phyloP scores from a whole-genome alignment of 2,113 vertebrate genomes.

The Morone chrysops region DNA sequence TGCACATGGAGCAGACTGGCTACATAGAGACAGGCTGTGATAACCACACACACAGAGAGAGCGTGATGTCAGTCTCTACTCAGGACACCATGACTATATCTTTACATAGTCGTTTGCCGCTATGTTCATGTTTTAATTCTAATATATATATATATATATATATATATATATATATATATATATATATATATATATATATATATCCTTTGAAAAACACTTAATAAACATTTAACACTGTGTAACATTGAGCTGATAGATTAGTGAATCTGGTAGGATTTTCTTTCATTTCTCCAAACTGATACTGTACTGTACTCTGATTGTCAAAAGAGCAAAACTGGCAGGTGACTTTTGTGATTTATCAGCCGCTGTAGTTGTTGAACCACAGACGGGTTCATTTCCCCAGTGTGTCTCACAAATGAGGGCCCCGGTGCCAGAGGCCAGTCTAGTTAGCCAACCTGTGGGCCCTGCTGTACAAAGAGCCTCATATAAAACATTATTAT shows the following conservation, averaged over 20 bases:
- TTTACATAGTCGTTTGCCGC: no score
- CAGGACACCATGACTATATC: no score
- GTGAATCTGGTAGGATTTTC: background rate
- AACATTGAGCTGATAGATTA: background rate
- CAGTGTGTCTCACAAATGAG: conserved; percentile 37
- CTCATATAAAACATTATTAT: conserved; percentile 67
- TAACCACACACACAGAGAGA: no score
- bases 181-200: no score
- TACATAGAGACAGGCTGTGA: no score
- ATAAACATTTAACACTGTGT: background rate
- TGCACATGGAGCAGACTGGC: no score
- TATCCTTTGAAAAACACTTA: background rate
- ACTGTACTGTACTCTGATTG: background rate
- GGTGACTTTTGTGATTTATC: conserved; percentile 32
- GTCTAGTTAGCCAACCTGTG: conserved; percentile 62
- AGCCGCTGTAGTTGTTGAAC: conserved; percentile 29
- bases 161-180: no score
- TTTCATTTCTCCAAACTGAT: background rate
- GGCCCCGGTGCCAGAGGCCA: conserved; percentile 52
- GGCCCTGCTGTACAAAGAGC: conserved; percentile 41
- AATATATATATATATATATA: no score
- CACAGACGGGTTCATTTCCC: conserved; percentile 34
- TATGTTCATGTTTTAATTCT: no score
- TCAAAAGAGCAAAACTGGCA: background rate
- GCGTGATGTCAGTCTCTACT: no score